Evolutionary conservation across 1,140 invertebrate species (phyloP).

Genomic region (Papilio polyxenes): DNA sequence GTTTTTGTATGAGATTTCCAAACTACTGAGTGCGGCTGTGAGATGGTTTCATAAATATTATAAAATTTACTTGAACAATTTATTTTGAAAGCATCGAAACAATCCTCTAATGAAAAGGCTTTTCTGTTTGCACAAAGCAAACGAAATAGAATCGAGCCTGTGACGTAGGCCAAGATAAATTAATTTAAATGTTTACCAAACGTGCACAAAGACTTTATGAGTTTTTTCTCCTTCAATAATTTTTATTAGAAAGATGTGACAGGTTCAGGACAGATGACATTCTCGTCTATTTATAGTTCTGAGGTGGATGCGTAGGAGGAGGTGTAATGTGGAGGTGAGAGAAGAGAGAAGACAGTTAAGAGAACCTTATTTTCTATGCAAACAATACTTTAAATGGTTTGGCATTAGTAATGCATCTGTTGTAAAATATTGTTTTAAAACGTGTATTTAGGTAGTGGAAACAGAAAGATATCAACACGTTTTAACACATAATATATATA

Average conservation of each 20-base stretch:
- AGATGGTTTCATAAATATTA: not conserved
- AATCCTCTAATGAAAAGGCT: not conserved
- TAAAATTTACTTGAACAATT: not conserved
- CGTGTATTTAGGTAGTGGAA: too few species aligned
- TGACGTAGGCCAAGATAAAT: not conserved
- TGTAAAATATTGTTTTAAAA: too few species aligned
- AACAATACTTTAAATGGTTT: too few species aligned
- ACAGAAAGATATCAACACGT: too few species aligned
- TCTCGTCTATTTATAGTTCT: not conserved
- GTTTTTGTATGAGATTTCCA: too few species aligned
- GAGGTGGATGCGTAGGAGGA: too few species aligned
- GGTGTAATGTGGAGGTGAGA: too few species aligned
- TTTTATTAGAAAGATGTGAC: not conserved
- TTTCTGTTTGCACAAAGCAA: not conserved
- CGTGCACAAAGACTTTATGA: conserved; percentile 4
- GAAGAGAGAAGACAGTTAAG: too few species aligned
- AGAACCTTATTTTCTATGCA: too few species aligned
- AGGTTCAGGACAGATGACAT: too few species aligned
- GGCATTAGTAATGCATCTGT: too few species aligned
- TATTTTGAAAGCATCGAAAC: not conserved
- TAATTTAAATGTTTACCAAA: conserved; percentile 6
- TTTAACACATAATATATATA: not conserved
- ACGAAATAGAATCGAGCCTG: not conserved
- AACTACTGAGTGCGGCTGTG: not conserved
- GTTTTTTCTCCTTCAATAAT: not conserved